phyloP scores from a whole-genome alignment of 2,888 invertebrate species.

The Pammene fasciana region DNA sequence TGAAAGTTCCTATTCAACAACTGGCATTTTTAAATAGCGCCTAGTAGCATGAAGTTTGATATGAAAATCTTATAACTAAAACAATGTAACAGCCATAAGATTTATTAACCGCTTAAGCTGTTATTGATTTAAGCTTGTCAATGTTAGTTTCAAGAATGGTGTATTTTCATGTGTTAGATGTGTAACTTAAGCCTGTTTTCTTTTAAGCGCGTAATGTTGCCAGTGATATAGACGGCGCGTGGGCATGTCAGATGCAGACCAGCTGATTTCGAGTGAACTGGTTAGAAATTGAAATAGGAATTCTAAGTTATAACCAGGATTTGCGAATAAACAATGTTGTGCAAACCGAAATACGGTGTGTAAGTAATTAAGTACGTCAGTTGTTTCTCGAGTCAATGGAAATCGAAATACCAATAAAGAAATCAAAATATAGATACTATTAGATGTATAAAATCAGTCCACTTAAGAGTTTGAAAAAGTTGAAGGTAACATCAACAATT shows the following conservation, averaged over 20 bases:
- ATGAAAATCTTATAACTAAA: background rate
- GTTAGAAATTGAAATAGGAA: slow-evolving; percentile 31
- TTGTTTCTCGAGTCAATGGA: too few species aligned
- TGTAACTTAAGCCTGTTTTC: background rate
- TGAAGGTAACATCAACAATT: too few species aligned
- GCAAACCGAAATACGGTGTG: background rate
- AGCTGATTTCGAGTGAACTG: slow-evolving; percentile 26
- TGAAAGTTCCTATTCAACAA: background rate
- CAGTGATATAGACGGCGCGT: slow-evolving; percentile 24
- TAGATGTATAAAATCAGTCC: too few species aligned
- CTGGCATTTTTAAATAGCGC: slow-evolving; percentile 3
- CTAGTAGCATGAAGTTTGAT: background rate
- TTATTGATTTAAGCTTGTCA: background rate
- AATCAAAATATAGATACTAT: too few species aligned
- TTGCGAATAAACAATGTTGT: slow-evolving; percentile 21
- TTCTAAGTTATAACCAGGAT: slow-evolving; percentile 20
- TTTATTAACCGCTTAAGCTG: background rate
- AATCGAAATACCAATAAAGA: too few species aligned
- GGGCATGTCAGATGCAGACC: slow-evolving; percentile 33
- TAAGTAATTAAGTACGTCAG: background rate
- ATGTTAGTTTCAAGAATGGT: background rate
- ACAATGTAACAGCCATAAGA: background rate
- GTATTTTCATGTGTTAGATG: background rate
- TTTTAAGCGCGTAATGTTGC: background rate
- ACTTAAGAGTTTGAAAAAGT: too few species aligned